A percentile compares a stretch with the other conserved stretches of the same genome.
Evolutionary conservation across 2,113 vertebrate species (phyloP).

Genomic region (Pachycephala philippinensis): DNA sequence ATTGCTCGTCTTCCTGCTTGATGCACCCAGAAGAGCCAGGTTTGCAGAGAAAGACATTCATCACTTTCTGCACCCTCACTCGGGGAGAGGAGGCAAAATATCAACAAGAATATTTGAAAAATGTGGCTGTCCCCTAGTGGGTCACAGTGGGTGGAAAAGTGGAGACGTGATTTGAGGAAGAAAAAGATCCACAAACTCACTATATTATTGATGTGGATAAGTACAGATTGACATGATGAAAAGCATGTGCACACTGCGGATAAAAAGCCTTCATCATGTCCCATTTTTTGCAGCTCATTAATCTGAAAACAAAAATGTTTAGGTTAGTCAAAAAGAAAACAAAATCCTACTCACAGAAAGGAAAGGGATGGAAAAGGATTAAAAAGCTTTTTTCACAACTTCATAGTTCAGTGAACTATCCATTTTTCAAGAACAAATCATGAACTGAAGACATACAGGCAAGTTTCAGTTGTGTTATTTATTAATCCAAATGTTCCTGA

Average conservation of each 20-base stretch:
- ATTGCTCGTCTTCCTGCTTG: neutral
- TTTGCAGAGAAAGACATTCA: neutral
- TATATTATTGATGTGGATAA: neutral
- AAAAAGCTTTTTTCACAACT: neutral
- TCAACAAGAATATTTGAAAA: neutral
- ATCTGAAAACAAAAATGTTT: neutral
- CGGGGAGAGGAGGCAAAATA: neutral
- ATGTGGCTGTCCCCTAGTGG: neutral
- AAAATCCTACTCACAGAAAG: neutral
- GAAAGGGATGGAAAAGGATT: neutral
- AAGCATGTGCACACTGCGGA: neutral
- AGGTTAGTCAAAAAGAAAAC: neutral
- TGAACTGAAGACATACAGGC: neutral
- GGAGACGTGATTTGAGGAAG: neutral
- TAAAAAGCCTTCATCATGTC: neutral
- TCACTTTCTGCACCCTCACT: neutral
- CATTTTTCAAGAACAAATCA: neutral
- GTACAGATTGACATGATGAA: neutral
- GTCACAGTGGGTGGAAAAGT: neutral
- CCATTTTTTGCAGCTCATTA: neutral
- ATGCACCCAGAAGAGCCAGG: neutral
- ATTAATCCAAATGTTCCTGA: conserved; percentile 16
- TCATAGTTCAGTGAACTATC: neutral
- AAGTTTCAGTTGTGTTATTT: neutral
- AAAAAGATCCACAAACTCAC: neutral